These are phyloP conservation scores for Trichopria drosophilae DNA, from an alignment of 2,888 invertebrate species.

Conservation along the genomic window DNA sequence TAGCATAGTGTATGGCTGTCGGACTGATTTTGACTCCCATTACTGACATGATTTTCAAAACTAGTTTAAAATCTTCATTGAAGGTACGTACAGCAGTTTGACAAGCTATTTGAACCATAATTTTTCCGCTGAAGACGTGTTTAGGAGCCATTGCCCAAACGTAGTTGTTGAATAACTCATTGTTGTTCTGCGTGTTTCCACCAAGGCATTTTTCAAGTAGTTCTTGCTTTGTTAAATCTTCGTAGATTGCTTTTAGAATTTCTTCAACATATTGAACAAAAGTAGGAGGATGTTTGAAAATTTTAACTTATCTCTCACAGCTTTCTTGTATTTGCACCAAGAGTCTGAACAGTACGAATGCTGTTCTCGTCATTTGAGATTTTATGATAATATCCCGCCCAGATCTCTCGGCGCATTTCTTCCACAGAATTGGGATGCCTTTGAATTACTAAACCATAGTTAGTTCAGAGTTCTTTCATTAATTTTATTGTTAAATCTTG, in stretches of 20 bases:
- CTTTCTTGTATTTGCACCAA: conserved; percentile 9
- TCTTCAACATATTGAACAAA: conserved; percentile 17
- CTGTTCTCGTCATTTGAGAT: too few relatives aligned
- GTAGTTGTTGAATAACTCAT: conserved; percentile 33
- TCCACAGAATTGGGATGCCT: too few relatives aligned
- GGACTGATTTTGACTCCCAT: conserved; percentile 32
- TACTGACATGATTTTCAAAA: conserved; percentile 34
- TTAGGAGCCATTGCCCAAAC: conserved; percentile 37
- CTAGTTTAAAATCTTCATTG: conserved; percentile 34
- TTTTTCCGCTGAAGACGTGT: conserved; percentile 31
- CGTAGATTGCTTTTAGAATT: conserved; percentile 21
- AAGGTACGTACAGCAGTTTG: conserved; percentile 32
- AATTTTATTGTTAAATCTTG: too few relatives aligned
- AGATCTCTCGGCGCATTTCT: too few relatives aligned
- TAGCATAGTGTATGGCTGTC: conserved; percentile 21
- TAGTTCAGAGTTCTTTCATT: conserved; percentile 4
- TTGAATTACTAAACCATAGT: conserved; percentile 13
- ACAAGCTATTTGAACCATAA: conserved; percentile 30
- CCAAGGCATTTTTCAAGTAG: conserved; percentile 32
- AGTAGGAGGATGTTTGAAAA: conserved; percentile 26
- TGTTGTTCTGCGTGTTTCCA: conserved; percentile 35
- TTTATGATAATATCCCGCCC: too few relatives aligned
- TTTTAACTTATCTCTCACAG: conserved; percentile 7
- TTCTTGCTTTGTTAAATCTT: conserved; percentile 22
- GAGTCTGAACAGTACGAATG: too few relatives aligned